Evolutionary conservation across 2,888 invertebrate species (phyloP).

Genomic region (Aricia artaxerxes): DNA sequence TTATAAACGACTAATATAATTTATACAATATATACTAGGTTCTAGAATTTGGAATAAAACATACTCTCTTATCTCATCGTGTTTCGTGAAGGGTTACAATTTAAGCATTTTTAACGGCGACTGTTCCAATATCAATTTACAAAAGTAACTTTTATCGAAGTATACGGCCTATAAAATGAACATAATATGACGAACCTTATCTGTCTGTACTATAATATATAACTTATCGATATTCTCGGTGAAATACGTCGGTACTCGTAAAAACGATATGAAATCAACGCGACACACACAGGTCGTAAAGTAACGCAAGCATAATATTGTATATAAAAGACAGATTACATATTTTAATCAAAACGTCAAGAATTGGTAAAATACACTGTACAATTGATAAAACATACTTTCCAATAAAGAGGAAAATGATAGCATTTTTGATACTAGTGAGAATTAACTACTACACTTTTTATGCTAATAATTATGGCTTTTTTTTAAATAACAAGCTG

Average conservation of each 20-base stretch:
- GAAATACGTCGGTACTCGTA: background rate
- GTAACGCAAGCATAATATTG: background rate
- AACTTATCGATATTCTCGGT: background rate
- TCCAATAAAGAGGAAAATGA: too few relatives aligned
- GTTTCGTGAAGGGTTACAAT: background rate
- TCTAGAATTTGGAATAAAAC: background rate
- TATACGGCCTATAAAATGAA: background rate
- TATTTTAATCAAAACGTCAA: too few relatives aligned
- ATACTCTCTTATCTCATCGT: background rate
- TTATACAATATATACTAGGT: too few relatives aligned
- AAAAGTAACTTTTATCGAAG: background rate
- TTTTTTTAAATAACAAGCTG: too few relatives aligned
- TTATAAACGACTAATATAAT: too few relatives aligned
- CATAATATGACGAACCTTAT: background rate
- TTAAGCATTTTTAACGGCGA: background rate
- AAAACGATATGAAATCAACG: background rate
- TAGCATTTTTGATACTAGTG: too few relatives aligned
- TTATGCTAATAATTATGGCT: too few relatives aligned
- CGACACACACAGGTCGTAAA: background rate
- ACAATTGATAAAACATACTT: too few relatives aligned
- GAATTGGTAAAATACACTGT: too few relatives aligned
- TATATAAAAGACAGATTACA: background rate
- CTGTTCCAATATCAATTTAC: background rate
- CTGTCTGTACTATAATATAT: background rate
- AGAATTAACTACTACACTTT: too few relatives aligned